phyloP scores from a whole-genome alignment of 2,888 invertebrate species.

The Strigamia transsilvanica region DNA sequence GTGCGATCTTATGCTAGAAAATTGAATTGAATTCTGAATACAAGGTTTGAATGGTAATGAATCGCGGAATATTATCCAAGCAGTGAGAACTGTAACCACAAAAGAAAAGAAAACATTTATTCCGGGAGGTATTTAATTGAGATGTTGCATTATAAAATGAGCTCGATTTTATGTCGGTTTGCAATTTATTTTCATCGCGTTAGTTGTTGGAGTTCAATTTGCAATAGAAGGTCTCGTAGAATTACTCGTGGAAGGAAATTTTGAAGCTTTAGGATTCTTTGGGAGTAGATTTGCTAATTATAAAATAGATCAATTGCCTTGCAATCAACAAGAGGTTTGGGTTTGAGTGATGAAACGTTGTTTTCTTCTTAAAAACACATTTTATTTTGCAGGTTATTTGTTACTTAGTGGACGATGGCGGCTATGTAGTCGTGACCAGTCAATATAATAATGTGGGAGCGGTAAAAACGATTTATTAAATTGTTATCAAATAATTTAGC shows the following conservation, averaged over 20 bases:
- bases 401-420: constrained; percentile 65
- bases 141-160: not conserved
- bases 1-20: not conserved
- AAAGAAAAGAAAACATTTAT: constrained; percentile 1
- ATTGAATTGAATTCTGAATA: not conserved
- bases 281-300: not conserved
- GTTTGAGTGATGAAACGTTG: no score
- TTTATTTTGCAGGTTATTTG: constrained; percentile 58
- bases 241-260: constrained; percentile 22
- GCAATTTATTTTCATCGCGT: not conserved
- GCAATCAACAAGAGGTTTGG: not conserved
- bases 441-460: constrained; percentile 58
- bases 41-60: not conserved
- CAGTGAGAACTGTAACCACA: not conserved
- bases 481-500: not conserved
- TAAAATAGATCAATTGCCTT: constrained; percentile 13
- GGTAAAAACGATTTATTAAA: not conserved
- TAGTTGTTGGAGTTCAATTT: constrained; percentile 34
- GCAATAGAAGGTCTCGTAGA: constrained; percentile 4
- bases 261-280: not conserved
- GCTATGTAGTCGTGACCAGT: constrained; percentile 63
- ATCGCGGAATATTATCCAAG: not conserved
- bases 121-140: not conserved
- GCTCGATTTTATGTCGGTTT: not conserved
- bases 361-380: not conserved